Conservation (phyloP, 2,888 invertebrate genomes). For the Ichneumoninae sp. region DNA sequence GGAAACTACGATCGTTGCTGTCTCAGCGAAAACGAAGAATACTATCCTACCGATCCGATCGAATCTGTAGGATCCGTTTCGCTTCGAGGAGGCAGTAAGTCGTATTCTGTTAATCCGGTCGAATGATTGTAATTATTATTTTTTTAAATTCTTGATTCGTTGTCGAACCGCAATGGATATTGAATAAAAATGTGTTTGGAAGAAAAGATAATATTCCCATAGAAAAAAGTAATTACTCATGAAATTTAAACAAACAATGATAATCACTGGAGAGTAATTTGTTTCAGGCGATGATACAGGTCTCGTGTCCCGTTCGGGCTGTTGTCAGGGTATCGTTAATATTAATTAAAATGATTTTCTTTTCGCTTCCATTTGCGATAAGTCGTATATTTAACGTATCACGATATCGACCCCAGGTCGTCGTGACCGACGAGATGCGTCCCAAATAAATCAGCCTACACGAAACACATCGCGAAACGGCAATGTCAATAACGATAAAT, state of each 20-base stretch:
- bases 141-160: no score
- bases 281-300: conserved; percentile 19
- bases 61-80: conserved; percentile 17
- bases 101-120: background rate
- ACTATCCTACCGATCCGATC: conserved; percentile 2
- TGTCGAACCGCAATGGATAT: no score
- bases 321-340: background rate
- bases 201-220: background rate
- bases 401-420: background rate
- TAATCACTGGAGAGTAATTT: background rate
- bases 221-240: background rate
- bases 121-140: background rate
- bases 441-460: background rate
- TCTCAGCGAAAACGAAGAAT: conserved; percentile 33
- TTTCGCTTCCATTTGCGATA: background rate
- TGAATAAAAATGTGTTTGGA: no score
- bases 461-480: background rate
- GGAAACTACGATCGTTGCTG: background rate
- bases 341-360: background rate
- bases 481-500: background rate
- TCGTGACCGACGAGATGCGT: background rate
- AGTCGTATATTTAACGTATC: background rate
- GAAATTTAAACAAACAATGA: background rate
- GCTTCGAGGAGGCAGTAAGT: conserved; percentile 28
- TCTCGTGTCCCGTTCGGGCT: background rate